Evolutionary conservation across 2,797 vertebrate species (phyloP).

Genomic region (Salarias fasciatus): DNA sequence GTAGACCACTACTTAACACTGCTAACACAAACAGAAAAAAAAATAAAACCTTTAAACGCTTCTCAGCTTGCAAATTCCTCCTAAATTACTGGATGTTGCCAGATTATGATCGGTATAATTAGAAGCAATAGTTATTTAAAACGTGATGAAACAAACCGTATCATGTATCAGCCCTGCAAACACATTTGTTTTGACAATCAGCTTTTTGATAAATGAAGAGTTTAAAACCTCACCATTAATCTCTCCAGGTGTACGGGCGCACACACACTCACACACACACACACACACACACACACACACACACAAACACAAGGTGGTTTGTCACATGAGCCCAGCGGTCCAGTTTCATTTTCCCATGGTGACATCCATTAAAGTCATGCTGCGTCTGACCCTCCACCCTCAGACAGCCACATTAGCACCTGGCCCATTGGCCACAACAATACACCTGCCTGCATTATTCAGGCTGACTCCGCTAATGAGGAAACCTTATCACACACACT

Average conservation of each 20-base stretch:
- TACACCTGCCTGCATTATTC: constrained; percentile 81
- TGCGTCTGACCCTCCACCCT: constrained; percentile 64
- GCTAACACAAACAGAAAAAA: too few species aligned
- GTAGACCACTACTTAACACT: too few species aligned
- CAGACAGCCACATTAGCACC: constrained; percentile 83
- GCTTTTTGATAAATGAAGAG: constrained; percentile 25
- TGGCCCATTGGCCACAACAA: constrained; percentile 79
- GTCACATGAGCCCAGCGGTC: constrained; percentile 68
- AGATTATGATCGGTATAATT: too few species aligned
- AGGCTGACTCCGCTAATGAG: constrained; percentile 76
- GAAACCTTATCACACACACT: constrained; percentile 67
- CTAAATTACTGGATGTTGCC: too few species aligned
- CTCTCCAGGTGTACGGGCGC: background rate
- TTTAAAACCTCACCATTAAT: constrained; percentile 18
- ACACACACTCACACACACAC: constrained; percentile 4
- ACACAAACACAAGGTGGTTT: constrained; percentile 32
- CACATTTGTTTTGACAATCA: too few species aligned
- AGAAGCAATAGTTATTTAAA: too few species aligned
- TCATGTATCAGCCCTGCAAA: too few species aligned
- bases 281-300: constrained; percentile 32
- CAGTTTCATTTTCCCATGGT: constrained; percentile 78
- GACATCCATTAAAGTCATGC: constrained; percentile 86
- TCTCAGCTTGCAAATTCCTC: too few species aligned
- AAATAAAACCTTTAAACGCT: too few species aligned
- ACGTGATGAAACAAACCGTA: background rate